A percentile compares a stretch with the other conserved stretches of the same genome.
Conservation (phyloP, 2,797 vertebrate genomes). For the Sandelia bainsii region DNA sequence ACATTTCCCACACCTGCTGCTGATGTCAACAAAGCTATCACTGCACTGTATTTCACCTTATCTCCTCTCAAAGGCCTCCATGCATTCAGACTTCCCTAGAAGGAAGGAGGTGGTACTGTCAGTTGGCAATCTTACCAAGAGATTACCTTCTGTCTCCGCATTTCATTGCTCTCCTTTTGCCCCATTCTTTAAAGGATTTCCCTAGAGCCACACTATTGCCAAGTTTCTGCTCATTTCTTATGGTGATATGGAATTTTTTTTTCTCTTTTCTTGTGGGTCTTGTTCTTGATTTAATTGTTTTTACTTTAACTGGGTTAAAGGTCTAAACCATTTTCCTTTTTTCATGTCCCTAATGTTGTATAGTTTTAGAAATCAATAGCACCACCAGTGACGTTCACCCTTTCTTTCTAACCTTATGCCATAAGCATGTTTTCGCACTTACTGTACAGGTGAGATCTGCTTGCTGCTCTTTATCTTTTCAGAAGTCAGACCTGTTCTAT, state of each 20-base stretch:
- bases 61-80: conserved; percentile 18
- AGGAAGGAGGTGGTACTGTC: conserved; percentile 23
- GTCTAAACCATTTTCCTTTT: too few species aligned
- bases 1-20: conserved; percentile 35
- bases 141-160: conserved; percentile 37
- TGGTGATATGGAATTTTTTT: background rate
- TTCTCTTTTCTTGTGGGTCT: background rate
- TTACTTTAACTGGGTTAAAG: background rate
- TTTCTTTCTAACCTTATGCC: background rate
- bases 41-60: conserved; percentile 35
- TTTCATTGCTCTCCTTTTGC: conserved; percentile 10
- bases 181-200: background rate
- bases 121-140: conserved; percentile 19
- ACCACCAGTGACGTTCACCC: background rate
- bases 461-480: background rate
- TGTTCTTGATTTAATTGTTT: background rate
- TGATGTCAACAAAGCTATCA: conserved; percentile 49
- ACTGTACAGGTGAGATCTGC: background rate
- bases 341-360: background rate
- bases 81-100: conserved; percentile 25
- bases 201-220: background rate
- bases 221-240: background rate
- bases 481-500: background rate
- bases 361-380: background rate
- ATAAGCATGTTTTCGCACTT: background rate